Conservation (phyloP, 2,888 invertebrate genomes). For the Watsonalla cultraria region DNA sequence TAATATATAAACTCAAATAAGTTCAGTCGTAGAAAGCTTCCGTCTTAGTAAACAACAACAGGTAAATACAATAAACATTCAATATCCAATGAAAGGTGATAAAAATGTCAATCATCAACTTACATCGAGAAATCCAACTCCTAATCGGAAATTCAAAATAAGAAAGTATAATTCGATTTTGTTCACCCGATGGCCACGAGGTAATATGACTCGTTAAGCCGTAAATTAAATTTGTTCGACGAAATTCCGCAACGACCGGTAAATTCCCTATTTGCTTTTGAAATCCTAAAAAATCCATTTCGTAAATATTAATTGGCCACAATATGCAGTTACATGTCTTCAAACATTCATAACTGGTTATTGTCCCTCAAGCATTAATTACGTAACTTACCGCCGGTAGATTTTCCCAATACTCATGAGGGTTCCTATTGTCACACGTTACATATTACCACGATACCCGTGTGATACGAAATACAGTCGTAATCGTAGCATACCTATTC, state of each 20-base stretch:
- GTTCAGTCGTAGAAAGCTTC: not conserved
- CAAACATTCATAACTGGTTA: too few relatives aligned
- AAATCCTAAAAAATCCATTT: conserved; percentile 8
- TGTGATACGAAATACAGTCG: not conserved
- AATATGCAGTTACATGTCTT: too few relatives aligned
- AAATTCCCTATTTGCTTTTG: conserved; percentile 15
- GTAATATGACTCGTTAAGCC: conserved; percentile 23
- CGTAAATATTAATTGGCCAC: conserved; percentile 3
- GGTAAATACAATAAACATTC: not conserved
- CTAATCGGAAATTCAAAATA: conserved; percentile 16
- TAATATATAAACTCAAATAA: too few relatives aligned
- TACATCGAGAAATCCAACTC: conserved; percentile 7
- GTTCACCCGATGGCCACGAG: conserved; percentile 13
- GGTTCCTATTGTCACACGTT: too few relatives aligned
- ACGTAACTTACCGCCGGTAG: too few relatives aligned
- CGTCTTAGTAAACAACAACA: too few relatives aligned
- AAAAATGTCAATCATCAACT: conserved; percentile 12
- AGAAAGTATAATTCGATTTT: conserved; percentile 23
- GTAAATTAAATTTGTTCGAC: conserved; percentile 31
- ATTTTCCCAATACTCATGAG: too few relatives aligned
- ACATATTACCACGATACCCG: not conserved
- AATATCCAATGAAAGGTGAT: not conserved
- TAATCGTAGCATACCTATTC: conserved; percentile 5
- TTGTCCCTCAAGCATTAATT: too few relatives aligned
- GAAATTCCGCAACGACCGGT: conserved; percentile 35